Evolutionary conservation across 2,113 vertebrate species (phyloP), one percentile per base, ranked within the genome.

Genomic region (Notiomystis cincta): DNA sequence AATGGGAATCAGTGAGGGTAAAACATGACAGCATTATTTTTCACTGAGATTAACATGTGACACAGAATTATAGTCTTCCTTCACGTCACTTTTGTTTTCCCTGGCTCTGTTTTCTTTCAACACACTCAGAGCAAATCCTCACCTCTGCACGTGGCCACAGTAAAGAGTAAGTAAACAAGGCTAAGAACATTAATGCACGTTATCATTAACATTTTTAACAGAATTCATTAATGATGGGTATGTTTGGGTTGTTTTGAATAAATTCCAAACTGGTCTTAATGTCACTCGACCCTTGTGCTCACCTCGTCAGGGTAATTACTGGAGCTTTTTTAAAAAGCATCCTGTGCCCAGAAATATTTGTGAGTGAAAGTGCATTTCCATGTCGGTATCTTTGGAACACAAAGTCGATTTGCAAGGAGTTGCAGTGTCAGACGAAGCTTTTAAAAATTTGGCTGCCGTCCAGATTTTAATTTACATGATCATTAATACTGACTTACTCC

Each of bases 401-500:
- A 38, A 94, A 91, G 93, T 93, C 76, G 7, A 93, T 96, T 87
- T 84, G 80, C 69, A 78, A 64, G 82, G 77, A 95, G 82, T 71
- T 90, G 69, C 77, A 84, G 82, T 67, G 82, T 86, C 92, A 92
- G 82, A 84, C 3, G 13, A 92, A 96, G 96, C 96, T 97, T 96
- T 97, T 97, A 90, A 93, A 95, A 94, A 84, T 53, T 21, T 97
- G 96, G 90, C 82, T 25, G 45, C 25, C 95, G 82, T 91, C 96
- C 96, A 96, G 92, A 84, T 96, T 96, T 96, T 93, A 92, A 97
- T 97, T 94, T 97, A 90, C 86, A 50, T 90, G 92, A 94, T 96
- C 86, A 95, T 96, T 94, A 96, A 93, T 96, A 96, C 76, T 64
- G 89, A 86, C 82, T 96, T 96, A 96, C 57, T 96, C 95, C 90